These are phyloP conservation scores for Takifugu bimaculatus DNA, from an alignment of 2,113 vertebrate genomes.

Conservation along the genomic window DNA sequence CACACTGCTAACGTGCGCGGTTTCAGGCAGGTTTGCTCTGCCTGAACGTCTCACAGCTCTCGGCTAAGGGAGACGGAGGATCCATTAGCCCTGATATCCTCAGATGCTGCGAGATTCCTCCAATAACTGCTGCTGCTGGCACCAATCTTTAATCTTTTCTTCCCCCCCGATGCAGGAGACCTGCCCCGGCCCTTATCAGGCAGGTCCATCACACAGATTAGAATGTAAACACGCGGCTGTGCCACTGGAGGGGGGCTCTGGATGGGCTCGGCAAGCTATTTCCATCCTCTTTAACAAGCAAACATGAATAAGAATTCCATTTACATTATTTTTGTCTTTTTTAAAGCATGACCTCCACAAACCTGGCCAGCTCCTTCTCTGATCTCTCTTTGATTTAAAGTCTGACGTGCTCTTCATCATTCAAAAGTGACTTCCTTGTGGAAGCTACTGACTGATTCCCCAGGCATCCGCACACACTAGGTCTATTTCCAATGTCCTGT, in stretches of 20 bases:
- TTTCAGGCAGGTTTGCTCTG: slow-evolving; percentile 10
- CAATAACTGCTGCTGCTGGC: slow-evolving; percentile 37
- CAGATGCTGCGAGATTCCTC: slow-evolving; percentile 17
- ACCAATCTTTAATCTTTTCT: slow-evolving; percentile 36
- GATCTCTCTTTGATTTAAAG: no score
- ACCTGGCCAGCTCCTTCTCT: no score
- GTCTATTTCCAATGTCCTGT: no score
- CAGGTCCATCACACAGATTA: slow-evolving; percentile 55
- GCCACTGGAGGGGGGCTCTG: slow-evolving; percentile 17
- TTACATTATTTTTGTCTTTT: neutral
- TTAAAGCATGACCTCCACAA: no score
- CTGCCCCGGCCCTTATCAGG: slow-evolving; percentile 46
- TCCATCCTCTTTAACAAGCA: slow-evolving; percentile 9
- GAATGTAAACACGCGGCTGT: slow-evolving; percentile 55
- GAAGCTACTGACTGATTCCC: no score
- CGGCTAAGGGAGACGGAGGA: slow-evolving; percentile 28
- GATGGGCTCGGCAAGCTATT: slow-evolving; percentile 21
- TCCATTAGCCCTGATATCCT: slow-evolving; percentile 47
- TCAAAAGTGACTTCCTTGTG: no score
- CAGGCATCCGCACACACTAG: no score
- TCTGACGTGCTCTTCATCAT: no score
- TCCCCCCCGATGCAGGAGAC: slow-evolving; percentile 45
- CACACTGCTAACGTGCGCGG: neutral
- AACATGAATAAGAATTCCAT: neutral
- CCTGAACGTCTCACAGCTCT: neutral